Percentiles rank a stretch among this genome's conserved stretches.
phyloP scores from a whole-genome alignment of 2,797 vertebrate species.

The Enteromius treurensis region DNA sequence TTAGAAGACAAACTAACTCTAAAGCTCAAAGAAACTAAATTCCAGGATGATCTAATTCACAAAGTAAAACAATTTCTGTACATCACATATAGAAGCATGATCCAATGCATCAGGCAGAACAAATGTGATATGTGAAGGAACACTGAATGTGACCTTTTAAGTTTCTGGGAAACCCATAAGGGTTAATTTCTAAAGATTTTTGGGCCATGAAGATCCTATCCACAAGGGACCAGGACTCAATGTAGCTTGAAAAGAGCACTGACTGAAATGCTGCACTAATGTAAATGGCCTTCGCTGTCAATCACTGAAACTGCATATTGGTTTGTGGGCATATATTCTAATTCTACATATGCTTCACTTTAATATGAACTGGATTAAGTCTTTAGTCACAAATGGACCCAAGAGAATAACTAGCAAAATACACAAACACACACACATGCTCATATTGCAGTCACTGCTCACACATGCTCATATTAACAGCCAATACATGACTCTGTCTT shows the following conservation, averaged over 20 bases:
- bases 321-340: neutral
- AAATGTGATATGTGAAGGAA: neutral
- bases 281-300: neutral
- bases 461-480: slow-evolving; percentile 26
- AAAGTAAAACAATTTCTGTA: neutral
- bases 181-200: slow-evolving; percentile 8
- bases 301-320: neutral
- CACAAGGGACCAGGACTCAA: slow-evolving; percentile 29
- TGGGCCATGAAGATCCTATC: neutral
- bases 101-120: neutral
- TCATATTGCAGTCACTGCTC: slow-evolving; percentile 22
- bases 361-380: slow-evolving; percentile 1
- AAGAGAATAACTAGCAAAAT: neutral
- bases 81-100: neutral
- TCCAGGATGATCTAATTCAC: slow-evolving; percentile 16
- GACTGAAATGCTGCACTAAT: slow-evolving; percentile 35
- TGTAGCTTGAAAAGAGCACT: slow-evolving; percentile 24
- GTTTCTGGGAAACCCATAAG: neutral
- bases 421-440: neutral
- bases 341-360: neutral
- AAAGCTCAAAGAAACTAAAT: neutral
- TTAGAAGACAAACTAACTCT: too few relatives aligned
- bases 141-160: neutral
- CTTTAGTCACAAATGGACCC: neutral
- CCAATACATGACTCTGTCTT: neutral